Conservation (phyloP, 2,797 vertebrate species). For the Setipinna tenuifilis region DNA sequence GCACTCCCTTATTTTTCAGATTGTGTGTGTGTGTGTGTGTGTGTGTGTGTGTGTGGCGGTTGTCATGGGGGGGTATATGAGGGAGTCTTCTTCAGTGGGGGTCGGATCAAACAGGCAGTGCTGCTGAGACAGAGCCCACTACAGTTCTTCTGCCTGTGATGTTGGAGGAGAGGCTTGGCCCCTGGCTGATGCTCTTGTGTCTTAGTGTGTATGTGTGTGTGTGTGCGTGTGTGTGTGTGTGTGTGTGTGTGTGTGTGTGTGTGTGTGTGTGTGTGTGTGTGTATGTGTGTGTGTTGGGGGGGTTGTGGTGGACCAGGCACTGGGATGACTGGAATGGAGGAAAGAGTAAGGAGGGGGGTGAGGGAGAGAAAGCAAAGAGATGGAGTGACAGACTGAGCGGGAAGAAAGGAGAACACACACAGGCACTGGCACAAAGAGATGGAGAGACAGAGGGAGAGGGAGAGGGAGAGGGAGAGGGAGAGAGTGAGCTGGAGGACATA, state of each 20-base stretch:
- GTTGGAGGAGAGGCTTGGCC: neutral
- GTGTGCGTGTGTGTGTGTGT: slow-evolving; percentile 13
- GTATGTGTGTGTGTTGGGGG: neutral
- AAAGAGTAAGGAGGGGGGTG: slow-evolving; percentile 32
- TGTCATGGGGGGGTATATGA: slow-evolving; percentile 10
- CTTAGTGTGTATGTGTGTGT: neutral
- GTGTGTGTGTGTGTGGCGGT: neutral
- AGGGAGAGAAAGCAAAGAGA: slow-evolving; percentile 29
- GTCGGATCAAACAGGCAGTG: neutral
- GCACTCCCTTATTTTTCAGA: neutral
- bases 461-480: neutral
- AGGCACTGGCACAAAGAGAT: neutral
- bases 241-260: slow-evolving; percentile 18
- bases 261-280: neutral
- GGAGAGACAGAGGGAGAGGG: neutral
- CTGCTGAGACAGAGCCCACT: slow-evolving; percentile 12
- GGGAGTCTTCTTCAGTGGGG: neutral
- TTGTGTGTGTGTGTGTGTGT: neutral
- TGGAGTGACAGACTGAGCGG: neutral
- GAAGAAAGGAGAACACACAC: neutral
- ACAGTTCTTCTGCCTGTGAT: neutral
- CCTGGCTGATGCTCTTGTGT: neutral
- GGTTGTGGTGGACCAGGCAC: no score
- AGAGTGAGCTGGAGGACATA: no score
- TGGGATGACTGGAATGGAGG: neutral